phyloP scores from a whole-genome alignment of 2,113 vertebrate genomes.

The Thunnus thynnus region DNA sequence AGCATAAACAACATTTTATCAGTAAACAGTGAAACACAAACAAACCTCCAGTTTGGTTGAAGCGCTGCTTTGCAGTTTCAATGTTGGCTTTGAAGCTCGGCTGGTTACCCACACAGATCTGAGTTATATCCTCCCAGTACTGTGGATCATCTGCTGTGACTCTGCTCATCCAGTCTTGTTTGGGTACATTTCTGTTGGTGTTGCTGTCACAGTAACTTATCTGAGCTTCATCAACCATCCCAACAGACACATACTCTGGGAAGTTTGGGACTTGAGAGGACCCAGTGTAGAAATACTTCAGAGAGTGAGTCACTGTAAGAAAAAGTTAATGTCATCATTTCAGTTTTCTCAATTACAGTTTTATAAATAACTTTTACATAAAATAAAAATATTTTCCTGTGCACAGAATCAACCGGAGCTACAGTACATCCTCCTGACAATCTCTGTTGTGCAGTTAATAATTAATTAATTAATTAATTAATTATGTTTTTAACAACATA shows the following conservation, averaged over 20 bases:
- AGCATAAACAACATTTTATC: conserved; percentile 2
- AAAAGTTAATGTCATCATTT: not conserved
- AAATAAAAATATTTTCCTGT: not conserved
- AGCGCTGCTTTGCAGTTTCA: not conserved
- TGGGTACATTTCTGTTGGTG: not conserved
- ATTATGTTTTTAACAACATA: too few relatives aligned
- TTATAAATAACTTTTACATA: not conserved
- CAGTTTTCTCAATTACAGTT: not conserved
- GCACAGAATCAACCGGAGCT: not conserved
- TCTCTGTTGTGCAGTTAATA: not conserved
- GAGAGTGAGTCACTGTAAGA: conserved; percentile 46
- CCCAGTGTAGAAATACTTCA: conserved; percentile 43
- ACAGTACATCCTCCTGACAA: not conserved
- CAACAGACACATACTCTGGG: conserved; percentile 61
- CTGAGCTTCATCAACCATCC: conserved; percentile 36
- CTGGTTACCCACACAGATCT: rapidly evolving
- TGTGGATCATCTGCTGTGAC: not conserved
- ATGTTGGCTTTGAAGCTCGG: not conserved
- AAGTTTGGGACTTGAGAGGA: conserved; percentile 42
- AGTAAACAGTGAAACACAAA: conserved; percentile 25
- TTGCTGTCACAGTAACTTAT: conserved; percentile 40
- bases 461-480: not conserved
- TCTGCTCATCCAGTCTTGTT: conserved; percentile 61
- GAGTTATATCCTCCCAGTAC: conserved; percentile 34
- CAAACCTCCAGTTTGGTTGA: conserved; percentile 74